Conservation (phyloP, 2,113 vertebrate species). For the Ophiodon elongatus region DNA sequence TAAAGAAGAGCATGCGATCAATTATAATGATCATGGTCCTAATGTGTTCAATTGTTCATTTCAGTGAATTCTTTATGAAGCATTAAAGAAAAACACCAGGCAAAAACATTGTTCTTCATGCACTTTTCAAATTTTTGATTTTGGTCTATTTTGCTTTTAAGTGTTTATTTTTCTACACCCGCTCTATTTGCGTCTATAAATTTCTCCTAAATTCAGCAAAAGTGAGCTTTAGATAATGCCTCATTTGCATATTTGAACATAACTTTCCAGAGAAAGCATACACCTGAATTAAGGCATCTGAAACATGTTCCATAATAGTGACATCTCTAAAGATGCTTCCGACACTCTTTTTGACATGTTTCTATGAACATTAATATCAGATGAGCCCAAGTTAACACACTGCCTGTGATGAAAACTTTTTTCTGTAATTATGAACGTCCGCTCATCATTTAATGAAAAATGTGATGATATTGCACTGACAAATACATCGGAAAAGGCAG, state of each 20-base stretch:
- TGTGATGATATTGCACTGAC: background rate
- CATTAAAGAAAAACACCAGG: no score
- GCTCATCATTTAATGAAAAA: conserved; percentile 35
- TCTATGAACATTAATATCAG: conserved; percentile 3
- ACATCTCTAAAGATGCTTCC: background rate
- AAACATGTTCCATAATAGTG: no score
- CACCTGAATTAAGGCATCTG: background rate
- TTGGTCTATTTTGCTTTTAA: no score
- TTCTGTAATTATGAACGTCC: conserved; percentile 13
- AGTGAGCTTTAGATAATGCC: background rate
- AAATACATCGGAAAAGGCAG: conserved; percentile 2
- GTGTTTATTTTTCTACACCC: no score
- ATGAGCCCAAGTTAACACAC: background rate
- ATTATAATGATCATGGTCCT: no score
- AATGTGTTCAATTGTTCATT: no score
- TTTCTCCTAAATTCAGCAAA: no score
- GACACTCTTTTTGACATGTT: background rate
- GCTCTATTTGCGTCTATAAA: no score
- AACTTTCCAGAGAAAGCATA: background rate
- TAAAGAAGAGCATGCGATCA: no score
- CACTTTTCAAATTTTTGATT: no score
- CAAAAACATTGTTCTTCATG: no score
- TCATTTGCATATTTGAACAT: background rate
- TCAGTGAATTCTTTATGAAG: no score
- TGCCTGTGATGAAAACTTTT: conserved; percentile 6